Base-by-base conservation (phyloP, 2,888 invertebrate genomes). In the Phalangium opilio region DNA sequence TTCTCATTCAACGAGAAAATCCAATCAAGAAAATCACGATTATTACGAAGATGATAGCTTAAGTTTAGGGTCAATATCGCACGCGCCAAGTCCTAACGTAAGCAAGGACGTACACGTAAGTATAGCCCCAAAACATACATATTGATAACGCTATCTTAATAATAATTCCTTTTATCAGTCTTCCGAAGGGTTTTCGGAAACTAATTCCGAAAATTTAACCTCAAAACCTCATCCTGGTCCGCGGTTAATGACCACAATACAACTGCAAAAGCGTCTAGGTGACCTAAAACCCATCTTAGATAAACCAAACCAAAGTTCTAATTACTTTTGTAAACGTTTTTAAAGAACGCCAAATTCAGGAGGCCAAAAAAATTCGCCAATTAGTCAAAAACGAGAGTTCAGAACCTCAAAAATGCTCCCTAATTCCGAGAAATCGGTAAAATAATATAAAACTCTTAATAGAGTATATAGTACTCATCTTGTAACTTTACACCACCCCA, bases 221-320 rank as follows among this genome's bases (percentile, higher is more conserved):
- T 27, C 27, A 8, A 27, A 27, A 27, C 27, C 27, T 27, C 27
- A 27, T 27, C 27, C 27, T 8, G 27, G 27, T 7, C 32, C 47
- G 34, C 47, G 40, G 17, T 42, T 48, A 5, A 47, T 48, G 44
- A 27, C 42, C 7, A 39, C 50, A 27, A 45, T 46, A 27, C 27
- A 47, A n/a, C 43, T 51, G 14, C 51, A 51, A 20, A 51, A 51
- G 20, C 49, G 49, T 2, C 33, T 51, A 34, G 51, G 51, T 51
- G 34, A 41, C 27, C 8, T 27, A 27, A 7, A 27, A 27, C 27
- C 8, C n/a, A n/a, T n/a, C n/a, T n/a, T n/a, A n/a, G n/a, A n/a
- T n/a, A 7, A 27, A 27, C 8, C 27, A 27, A 27, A 27, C 27
- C 8, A 27, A 7, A 27, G 27, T 27, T 27, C n/a, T 27, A 27